Evolutionary conservation across 2,797 vertebrate species (phyloP).

Genomic region (Helostoma temminkii): DNA sequence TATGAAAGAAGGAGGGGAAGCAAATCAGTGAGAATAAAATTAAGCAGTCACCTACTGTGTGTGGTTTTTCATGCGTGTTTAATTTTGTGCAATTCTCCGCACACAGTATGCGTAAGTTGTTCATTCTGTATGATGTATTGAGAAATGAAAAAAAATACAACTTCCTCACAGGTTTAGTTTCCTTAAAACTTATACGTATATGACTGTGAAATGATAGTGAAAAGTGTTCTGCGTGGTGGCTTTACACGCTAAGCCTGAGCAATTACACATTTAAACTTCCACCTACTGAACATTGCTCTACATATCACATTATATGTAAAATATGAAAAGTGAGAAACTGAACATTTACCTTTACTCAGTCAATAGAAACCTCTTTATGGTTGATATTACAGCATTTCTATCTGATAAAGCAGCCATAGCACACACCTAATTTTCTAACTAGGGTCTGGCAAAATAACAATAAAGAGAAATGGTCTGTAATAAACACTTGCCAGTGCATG

Average conservation of each 20-base stretch:
- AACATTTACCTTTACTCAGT: constrained; percentile 51
- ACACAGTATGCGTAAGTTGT: background rate
- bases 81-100: constrained; percentile 5
- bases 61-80: constrained; percentile 1
- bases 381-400: constrained; percentile 51
- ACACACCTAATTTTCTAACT: constrained; percentile 68
- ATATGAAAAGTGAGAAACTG: constrained; percentile 60
- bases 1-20: constrained; percentile 22
- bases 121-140: background rate
- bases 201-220: constrained; percentile 32
- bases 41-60: constrained; percentile 5
- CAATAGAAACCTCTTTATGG: constrained; percentile 54
- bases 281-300: constrained; percentile 57
- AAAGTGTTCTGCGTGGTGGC: constrained; percentile 48
- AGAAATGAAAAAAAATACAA: background rate
- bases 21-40: constrained; percentile 31
- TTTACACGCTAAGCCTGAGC: constrained; percentile 60
- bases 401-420: constrained; percentile 49
- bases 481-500: constrained; percentile 41
- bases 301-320: constrained; percentile 69
- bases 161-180: constrained; percentile 5
- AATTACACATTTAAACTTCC: constrained; percentile 60
- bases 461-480: constrained; percentile 73
- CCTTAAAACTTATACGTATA: background rate
- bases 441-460: constrained; percentile 69